Evolutionary conservation across 2,797 vertebrate genomes (phyloP), one percentile per base, ranked within the genome.

Genomic region (Lemur catta): DNA sequence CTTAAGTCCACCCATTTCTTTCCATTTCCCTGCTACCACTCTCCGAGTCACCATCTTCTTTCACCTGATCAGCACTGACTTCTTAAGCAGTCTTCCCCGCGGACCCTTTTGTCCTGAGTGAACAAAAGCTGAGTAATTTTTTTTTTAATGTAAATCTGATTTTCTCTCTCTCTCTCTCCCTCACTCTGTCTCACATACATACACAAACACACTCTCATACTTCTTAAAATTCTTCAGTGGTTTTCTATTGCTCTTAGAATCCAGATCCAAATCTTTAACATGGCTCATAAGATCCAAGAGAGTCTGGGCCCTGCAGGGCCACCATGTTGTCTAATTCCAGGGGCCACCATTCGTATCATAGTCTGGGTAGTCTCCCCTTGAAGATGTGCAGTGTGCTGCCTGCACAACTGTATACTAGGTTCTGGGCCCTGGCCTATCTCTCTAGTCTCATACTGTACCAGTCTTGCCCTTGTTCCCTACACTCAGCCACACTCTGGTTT

Each of bases 181-280:
- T 43, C 2, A 9, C 43, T 43, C 11, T 5, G 20, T 4, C 0
- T 28, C 15, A 22, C 8, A 13, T 1, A 28, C 9, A 18, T 24
- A 38, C 4, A 28, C 33, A 52, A 14, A 59, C 24, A 91, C 22
- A 81, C 41, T 10, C 18, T 35, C 41, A 91, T 33, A 9, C 13
- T 59, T 46, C 79, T 92, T 61, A 71, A 69, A 75, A 75, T 30
- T 33, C 87, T 71, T 67, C 30, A 57, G 0, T 55, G 72, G 18
- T 12, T 84, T 76, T 72, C 33, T 24, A 18, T 35, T 63, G 69
- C 33, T 89, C 28, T 46, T 78, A 71, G 67, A 82, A 78, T 93
- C 28, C 10, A 86, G 61, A 69, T 48, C 55, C 55, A 78, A 69
- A 20, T 26, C 14, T 14, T 79, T 65, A 41, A 72, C 38, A 41